Conservation (phyloP, 2,888 invertebrate genomes). For the Thymelicus acteon region DNA sequence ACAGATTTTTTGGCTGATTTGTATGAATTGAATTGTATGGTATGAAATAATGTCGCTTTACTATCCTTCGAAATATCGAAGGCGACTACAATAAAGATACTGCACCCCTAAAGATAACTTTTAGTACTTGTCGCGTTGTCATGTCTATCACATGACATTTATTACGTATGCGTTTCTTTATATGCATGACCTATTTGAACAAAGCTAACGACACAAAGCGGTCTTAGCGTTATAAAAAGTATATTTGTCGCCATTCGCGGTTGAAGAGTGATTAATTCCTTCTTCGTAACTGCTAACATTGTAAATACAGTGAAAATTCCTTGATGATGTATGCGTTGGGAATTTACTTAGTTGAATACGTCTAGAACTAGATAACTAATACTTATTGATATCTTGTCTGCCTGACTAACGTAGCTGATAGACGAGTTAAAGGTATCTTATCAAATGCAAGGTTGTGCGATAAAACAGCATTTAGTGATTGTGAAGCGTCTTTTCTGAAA, state of each 20-base stretch:
- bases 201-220: slow-evolving; percentile 15
- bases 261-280: slow-evolving; percentile 20
- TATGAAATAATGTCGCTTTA: no score
- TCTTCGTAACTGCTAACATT: slow-evolving; percentile 7
- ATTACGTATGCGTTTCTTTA: slow-evolving; percentile 5
- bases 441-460: slow-evolving; percentile 48
- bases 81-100: no score
- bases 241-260: slow-evolving; percentile 8
- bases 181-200: slow-evolving; percentile 13
- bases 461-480: slow-evolving; percentile 50
- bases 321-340: slow-evolving; percentile 14
- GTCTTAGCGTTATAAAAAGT: slow-evolving; percentile 13
- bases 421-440: slow-evolving; percentile 44
- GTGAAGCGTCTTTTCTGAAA: background rate
- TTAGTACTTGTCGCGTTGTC: background rate
- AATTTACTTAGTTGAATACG: slow-evolving; percentile 26
- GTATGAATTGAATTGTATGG: no score
- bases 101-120: no score
- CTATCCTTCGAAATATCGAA: no score
- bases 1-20: no score
- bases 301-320: slow-evolving; percentile 23
- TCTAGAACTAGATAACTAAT: slow-evolving; percentile 8
- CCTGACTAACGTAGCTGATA: slow-evolving; percentile 38
- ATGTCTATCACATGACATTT: slow-evolving; percentile 5
- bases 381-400: slow-evolving; percentile 40